Conservation (phyloP, 92 coral and sea anemone species). For the Pocillopora grandis region DNA sequence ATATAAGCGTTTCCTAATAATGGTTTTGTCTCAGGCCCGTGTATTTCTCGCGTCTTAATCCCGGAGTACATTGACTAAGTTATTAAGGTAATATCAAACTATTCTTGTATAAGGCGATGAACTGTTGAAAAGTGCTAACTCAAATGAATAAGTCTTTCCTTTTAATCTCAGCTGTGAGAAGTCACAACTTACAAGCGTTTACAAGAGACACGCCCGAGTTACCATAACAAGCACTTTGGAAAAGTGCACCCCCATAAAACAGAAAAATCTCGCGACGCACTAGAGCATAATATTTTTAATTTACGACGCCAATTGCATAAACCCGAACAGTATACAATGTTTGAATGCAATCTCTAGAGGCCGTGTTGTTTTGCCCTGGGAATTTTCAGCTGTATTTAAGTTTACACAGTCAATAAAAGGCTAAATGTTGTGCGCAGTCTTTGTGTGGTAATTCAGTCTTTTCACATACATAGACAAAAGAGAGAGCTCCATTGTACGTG, state of each 20-base stretch:
- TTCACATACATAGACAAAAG: slow-evolving; percentile 40
- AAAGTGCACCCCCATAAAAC: neutral
- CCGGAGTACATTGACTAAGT: slow-evolving; percentile 72
- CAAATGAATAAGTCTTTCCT: slow-evolving; percentile 44
- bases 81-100: slow-evolving; percentile 74
- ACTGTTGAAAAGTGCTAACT: slow-evolving; percentile 58
- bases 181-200: slow-evolving; percentile 29
- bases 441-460: slow-evolving; percentile 52
- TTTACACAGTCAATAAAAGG: slow-evolving; percentile 53
- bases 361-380: slow-evolving; percentile 42
- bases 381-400: slow-evolving; percentile 59
- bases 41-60: slow-evolving; percentile 86
- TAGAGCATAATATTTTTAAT: neutral
- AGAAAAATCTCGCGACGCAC: neutral
- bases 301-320: neutral
- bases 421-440: slow-evolving; percentile 47
- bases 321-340: neutral
- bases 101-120: slow-evolving; percentile 61
- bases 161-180: slow-evolving; percentile 45
- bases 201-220: slow-evolving; percentile 25
- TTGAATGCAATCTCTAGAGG: slow-evolving; percentile 36
- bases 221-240: slow-evolving; percentile 14
- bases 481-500: slow-evolving; percentile 16
- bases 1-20: slow-evolving; percentile 85
- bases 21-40: slow-evolving; percentile 85